Base-by-base conservation (phyloP, 2,797 vertebrate species). In the Parauchenoglanis punctatus region DNA sequence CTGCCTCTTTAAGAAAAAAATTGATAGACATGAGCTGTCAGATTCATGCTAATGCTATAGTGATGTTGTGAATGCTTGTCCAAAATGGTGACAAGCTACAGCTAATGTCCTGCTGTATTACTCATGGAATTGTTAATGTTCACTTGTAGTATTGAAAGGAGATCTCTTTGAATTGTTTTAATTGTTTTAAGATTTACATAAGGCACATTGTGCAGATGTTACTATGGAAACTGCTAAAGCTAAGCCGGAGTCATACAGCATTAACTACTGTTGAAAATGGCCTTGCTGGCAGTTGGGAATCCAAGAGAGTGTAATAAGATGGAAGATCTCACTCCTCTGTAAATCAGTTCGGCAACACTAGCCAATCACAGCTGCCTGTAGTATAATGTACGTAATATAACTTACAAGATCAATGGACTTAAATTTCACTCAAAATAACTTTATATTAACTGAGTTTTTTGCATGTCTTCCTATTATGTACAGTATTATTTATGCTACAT, bases 61-160 rank as follows among this genome's bases (percentile, higher is more conserved):
- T 90, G 93, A 93, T 93, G 91, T 90, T 91, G 93, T 93, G 86
- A 92, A 94, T 92, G 93, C 67, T 91, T 91, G 89, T 90, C 85
- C 85, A 88, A 92, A 88, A 17, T 23, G 84, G 92, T 93, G 91
- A 92, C 91, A 88, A 20, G 90, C 87, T 59, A 87, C 31, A 40
- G n/a, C 63, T 35, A 59, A 82, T 23, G 76, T 77, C 72, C 83
- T 20, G 84, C 12, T 17, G 25, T 70, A 7, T 5, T 63, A 76
- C 65, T 23, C 28, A 35, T 3, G 7, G 18, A 76, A 13, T 59
- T 76, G 7, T 46, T 59, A 25, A 46, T 54, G 11, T 23, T 76
- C 40, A 49, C 17, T 23, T 1, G 31, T 31, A 31, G 63, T 15
- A 25, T 59, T n/a, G 59, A 58, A 70, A 31, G 46, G 49, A 87